phyloP scores from a whole-genome alignment of 1,140 invertebrate genomes.

The Drosophila persimilis region DNA sequence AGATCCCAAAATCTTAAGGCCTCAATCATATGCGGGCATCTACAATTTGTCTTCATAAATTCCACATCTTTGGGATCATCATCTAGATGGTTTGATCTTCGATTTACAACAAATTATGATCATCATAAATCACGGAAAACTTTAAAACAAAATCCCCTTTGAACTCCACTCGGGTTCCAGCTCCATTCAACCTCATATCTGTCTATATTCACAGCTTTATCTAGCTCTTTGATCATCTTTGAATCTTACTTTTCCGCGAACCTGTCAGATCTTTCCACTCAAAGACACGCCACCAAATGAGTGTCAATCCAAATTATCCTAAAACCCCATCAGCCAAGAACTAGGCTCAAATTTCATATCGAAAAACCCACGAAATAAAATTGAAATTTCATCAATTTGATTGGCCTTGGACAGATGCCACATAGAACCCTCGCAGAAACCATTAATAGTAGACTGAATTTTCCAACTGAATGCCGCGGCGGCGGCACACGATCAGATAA shows the following conservation, averaged over 20 bases:
- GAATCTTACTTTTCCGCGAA: conserved; percentile 13
- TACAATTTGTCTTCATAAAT: no score
- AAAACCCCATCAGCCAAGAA: conserved; percentile 41
- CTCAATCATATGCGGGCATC: no score
- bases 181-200: no score
- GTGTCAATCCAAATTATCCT: conserved; percentile 61
- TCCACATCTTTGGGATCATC: no score
- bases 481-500: conserved; percentile 69
- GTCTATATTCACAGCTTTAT: background rate
- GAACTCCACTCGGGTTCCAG: no score
- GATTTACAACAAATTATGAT: no score
- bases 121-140: no score
- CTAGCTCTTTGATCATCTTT: background rate
- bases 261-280: conserved; percentile 51
- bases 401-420: conserved; percentile 58
- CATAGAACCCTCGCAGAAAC: conserved; percentile 47
- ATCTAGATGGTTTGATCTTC: no score
- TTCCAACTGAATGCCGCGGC: conserved; percentile 72
- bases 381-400: conserved; percentile 76
- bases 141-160: no score
- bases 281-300: conserved; percentile 37
- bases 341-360: conserved; percentile 63
- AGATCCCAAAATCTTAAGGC: no score
- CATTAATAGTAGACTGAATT: conserved; percentile 72
- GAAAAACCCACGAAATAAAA: conserved; percentile 29